Evolutionary conservation across 2,113 vertebrate species (phyloP).

Genomic region (Mirza zaza): DNA sequence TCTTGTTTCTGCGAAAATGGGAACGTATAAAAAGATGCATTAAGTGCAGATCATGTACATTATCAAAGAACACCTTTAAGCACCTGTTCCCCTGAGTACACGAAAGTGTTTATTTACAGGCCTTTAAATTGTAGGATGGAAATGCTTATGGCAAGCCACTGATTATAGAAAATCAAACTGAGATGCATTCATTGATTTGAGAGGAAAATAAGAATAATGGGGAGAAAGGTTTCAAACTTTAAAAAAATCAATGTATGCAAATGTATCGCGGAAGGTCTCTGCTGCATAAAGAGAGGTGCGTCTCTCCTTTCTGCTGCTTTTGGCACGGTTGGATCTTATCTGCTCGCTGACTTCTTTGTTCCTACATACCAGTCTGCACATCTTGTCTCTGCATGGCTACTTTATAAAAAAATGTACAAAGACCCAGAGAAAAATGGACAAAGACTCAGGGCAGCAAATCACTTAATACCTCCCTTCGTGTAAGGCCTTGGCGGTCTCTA

Average conservation of each 20-base stretch:
- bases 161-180: slow-evolving; percentile 71
- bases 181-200: slow-evolving; percentile 61
- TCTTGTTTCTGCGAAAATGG: background rate
- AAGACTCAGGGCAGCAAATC: background rate
- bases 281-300: background rate
- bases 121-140: background rate
- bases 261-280: background rate
- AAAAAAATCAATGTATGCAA: slow-evolving; percentile 61
- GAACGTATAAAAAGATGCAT: background rate
- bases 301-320: background rate
- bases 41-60: background rate
- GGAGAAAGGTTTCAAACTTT: slow-evolving; percentile 54
- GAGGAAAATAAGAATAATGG: slow-evolving; percentile 62
- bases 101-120: slow-evolving; percentile 1
- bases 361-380: background rate
- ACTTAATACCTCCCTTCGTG: fast-evolving
- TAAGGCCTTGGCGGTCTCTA: background rate
- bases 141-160: slow-evolving; percentile 46
- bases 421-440: background rate
- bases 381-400: background rate
- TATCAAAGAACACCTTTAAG: background rate
- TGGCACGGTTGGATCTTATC: background rate
- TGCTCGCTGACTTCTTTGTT: background rate
- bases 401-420: background rate
- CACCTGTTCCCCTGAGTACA: background rate